These are phyloP conservation scores for Oxycera nigricornis DNA, from an alignment of 2,888 invertebrate species.

Conservation along the genomic window DNA sequence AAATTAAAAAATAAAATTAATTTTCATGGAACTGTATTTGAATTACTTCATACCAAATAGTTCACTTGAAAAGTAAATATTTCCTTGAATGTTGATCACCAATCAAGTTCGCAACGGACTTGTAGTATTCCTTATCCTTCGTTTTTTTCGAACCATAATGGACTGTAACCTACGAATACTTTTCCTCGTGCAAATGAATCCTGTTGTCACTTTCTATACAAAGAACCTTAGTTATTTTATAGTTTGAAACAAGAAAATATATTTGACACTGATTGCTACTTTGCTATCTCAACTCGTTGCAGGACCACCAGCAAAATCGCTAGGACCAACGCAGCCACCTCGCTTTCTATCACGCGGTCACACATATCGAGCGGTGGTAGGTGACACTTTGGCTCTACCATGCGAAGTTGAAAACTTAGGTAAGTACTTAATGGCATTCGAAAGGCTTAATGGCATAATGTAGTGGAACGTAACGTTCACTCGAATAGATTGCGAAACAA, in stretches of 20 bases:
- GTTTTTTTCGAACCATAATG: no score
- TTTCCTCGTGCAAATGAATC: no score
- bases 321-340: conserved; percentile 61
- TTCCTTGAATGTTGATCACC: no score
- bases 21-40: no score
- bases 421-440: conserved; percentile 60
- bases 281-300: conserved; percentile 29
- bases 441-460: conserved; percentile 24
- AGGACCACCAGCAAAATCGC: conserved; percentile 57
- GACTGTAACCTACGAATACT: no score
- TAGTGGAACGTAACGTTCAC: conserved; percentile 2
- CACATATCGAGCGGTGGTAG: conserved; percentile 78
- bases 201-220: no score
- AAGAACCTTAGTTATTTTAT: background rate
- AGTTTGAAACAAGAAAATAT: background rate
- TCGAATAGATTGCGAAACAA: conserved; percentile 23
- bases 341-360: conserved; percentile 77
- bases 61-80: no score
- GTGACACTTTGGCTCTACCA: conserved; percentile 79
- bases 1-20: no score
- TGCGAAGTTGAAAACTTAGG: conserved; percentile 83
- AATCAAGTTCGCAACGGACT: no score
- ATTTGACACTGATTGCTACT: conserved; percentile 21
- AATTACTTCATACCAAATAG: no score
- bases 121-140: no score